phyloP scores from a whole-genome alignment of 2,888 invertebrate species.

The Notodonta dromedarius region DNA sequence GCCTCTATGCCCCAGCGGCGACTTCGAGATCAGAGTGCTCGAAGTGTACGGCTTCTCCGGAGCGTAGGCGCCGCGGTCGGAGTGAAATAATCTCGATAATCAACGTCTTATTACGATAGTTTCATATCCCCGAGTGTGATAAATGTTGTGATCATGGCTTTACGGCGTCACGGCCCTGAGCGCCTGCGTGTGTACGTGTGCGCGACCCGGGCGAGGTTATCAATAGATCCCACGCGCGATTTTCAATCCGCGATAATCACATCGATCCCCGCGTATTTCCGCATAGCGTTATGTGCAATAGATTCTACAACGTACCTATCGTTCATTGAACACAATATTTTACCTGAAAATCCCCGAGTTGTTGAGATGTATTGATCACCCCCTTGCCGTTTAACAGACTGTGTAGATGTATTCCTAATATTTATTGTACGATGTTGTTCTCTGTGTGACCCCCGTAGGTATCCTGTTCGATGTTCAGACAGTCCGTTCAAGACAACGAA shows the following conservation, averaged over 20 bases:
- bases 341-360: conserved; percentile 27
- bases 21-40: conserved; percentile 96
- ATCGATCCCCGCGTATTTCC: conserved; percentile 32
- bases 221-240: conserved; percentile 41
- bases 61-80: conserved; percentile 69
- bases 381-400: conserved; percentile 71
- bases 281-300: conserved; percentile 16
- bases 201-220: conserved; percentile 44
- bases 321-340: conserved; percentile 37
- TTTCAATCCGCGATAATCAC: conserved; percentile 33
- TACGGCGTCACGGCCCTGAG: conserved; percentile 20
- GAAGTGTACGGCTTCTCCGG: conserved; percentile 97
- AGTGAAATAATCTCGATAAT: conserved; percentile 47
- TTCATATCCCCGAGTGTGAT: conserved; percentile 49
- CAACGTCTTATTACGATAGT: conserved; percentile 29
- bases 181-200: conserved; percentile 29
- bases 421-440: conserved; percentile 59
- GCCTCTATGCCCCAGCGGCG: conserved; percentile 93
- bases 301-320: conserved; percentile 13
- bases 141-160: conserved; percentile 44
- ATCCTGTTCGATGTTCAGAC: conserved; percentile 56
- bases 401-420: conserved; percentile 73
- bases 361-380: conserved; percentile 54
- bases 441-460: conserved; percentile 67
- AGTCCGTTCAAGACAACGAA: conserved; percentile 81